Evolutionary conservation across 2,113 vertebrate genomes (phyloP).

Genomic region (Pagrus major): DNA sequence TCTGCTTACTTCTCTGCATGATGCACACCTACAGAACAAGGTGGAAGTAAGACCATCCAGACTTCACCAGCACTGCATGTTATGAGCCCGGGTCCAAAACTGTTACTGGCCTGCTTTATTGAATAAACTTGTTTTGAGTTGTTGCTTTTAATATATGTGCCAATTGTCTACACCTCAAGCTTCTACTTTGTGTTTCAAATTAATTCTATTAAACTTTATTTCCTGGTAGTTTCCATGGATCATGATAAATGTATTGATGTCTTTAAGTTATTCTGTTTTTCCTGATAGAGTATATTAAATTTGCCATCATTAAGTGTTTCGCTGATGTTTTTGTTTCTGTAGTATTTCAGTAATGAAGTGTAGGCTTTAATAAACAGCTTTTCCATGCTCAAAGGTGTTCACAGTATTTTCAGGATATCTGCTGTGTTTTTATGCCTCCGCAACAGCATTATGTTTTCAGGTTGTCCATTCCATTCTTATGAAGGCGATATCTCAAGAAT

Average conservation of each 20-base stretch:
- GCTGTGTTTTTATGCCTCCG: no score
- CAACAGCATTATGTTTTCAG: no score
- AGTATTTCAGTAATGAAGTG: neutral
- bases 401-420: no score
- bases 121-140: neutral
- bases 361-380: constrained; percentile 22
- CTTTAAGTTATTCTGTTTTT: neutral
- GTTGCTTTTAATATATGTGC: neutral
- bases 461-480: no score
- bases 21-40: constrained; percentile 1
- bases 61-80: neutral
- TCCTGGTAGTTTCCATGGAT: neutral
- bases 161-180: neutral
- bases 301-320: neutral
- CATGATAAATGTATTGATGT: neutral
- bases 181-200: neutral
- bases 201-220: neutral
- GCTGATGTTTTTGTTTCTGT: neutral
- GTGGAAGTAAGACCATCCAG: neutral
- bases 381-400: neutral
- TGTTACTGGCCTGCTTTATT: neutral
- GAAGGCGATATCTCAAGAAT: no score
- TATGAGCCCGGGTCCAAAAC: neutral
- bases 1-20: constrained; percentile 92
- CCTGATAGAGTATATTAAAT: neutral